Base-by-base conservation (phyloP, 2,113 vertebrate genomes). In the Fukomys damarensis region DNA sequence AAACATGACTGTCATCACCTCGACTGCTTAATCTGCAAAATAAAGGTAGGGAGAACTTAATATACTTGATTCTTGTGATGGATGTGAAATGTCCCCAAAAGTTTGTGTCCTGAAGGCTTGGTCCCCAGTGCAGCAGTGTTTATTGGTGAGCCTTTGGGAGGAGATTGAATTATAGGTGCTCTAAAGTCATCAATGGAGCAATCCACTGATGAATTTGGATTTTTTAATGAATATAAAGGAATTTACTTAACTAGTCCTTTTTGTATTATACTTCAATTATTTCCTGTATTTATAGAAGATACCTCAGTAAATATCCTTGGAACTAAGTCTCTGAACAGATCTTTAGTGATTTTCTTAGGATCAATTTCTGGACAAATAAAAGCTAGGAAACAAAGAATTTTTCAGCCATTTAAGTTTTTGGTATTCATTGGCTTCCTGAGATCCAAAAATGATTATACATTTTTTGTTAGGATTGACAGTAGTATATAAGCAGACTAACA, bases 351-450 rank as follows among this genome's bases (percentile, higher is more conserved):
- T 86, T 96, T 16, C 61, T 89, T 80, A 52, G 38, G 59, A 87
- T 92, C 90, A 83, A 90, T 80, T 90, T 92, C 63, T 89, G n/a
- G 54, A 81, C 32, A 95, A 83, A 92, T 76, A 89, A 93, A 92
- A 14, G 61, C 63, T 89, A 72, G 49, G 61, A 87, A 76, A 95
- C n/a, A 74, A 95, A 90, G 46, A 91, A 26, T 14, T 86, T 96
- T 96, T 68, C 79, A 80, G 59, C 61, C 63, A 5, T 66, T 68
- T 74, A 89, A 79, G 54, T 54, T 90, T 90, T 96, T 90, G 85
- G 11, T 94, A 87, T 81, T 90, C 68, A 84, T 46, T 89, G 80
- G 28, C 41, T 96, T 74, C 32, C 41, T 81, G 58, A 95, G 56
- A 77, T 95, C 52, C 63, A 74, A 94, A 92, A 94, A 43, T 81